A percentile compares a stretch with the other conserved stretches of the same genome.
Evolutionary conservation across 1,140 invertebrate species (phyloP).

Genomic region (Aphis craccivora): DNA sequence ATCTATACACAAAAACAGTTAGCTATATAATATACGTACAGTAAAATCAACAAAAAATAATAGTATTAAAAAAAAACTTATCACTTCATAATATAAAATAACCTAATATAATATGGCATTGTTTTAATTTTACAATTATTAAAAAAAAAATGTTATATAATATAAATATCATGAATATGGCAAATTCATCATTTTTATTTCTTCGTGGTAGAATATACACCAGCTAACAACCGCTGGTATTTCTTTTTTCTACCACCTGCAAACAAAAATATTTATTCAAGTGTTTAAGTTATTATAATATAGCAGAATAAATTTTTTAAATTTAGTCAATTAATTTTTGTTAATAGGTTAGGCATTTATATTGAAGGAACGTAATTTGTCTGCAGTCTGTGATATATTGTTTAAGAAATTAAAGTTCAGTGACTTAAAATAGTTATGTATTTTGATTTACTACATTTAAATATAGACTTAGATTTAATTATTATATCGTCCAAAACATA

Average conservation of each 20-base stretch:
- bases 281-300: not conserved
- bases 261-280: not conserved
- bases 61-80: not conserved
- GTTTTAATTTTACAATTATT: not conserved
- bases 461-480: too few species aligned
- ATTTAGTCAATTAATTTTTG: too few species aligned
- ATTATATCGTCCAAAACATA: too few species aligned
- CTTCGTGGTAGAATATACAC: constrained; percentile 49
- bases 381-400: not conserved
- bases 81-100: not conserved
- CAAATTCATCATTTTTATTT: not conserved
- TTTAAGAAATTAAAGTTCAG: too few species aligned
- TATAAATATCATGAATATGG: constrained; percentile 14
- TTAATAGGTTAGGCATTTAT: too few species aligned
- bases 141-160: not conserved
- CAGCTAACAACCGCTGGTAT: constrained; percentile 48
- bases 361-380: too few species aligned
- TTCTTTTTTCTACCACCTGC: constrained; percentile 56
- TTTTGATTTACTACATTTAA: too few species aligned
- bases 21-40: constrained; percentile 23
- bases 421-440: too few species aligned
- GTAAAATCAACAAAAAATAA: constrained; percentile 17
- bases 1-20: constrained; percentile 40
- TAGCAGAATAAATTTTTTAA: too few species aligned
- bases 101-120: constrained; percentile 54